Conservation (phyloP, 2,797 vertebrate species). For the Notolabrus celidotus region DNA sequence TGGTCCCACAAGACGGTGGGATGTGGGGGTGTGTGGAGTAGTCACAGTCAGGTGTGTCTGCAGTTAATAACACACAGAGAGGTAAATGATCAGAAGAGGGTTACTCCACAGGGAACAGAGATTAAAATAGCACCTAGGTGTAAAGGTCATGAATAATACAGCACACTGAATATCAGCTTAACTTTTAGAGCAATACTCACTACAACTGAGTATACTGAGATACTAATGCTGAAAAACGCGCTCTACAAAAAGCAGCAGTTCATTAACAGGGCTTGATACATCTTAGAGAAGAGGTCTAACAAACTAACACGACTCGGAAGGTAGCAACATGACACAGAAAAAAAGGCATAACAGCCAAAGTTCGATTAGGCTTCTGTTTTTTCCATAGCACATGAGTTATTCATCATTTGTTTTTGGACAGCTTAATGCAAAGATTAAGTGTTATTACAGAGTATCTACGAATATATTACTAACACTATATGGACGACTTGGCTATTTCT, state of each 20-base stretch:
- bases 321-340: constrained; percentile 6
- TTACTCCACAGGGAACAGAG: constrained; percentile 12
- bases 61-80: constrained; percentile 64
- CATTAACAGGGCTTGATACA: neutral
- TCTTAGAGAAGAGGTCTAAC: neutral
- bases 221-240: neutral
- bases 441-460: neutral
- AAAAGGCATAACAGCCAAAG: neutral
- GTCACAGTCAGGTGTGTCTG: constrained; percentile 73
- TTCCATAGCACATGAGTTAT: neutral
- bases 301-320: neutral
- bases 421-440: neutral
- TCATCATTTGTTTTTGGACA: neutral
- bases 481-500: too few relatives aligned
- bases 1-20: constrained; percentile 76
- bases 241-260: neutral
- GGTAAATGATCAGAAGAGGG: constrained; percentile 34
- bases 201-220: neutral
- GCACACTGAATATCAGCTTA: neutral
- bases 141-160: neutral
- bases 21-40: constrained; percentile 36
- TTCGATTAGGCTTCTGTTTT: neutral
- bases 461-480: neutral
- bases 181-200: neutral
- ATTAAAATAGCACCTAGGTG: constrained; percentile 31